Evolutionary conservation across 1,140 invertebrate genomes (phyloP).

Genomic region (Phymorhynchus buccinoides): DNA sequence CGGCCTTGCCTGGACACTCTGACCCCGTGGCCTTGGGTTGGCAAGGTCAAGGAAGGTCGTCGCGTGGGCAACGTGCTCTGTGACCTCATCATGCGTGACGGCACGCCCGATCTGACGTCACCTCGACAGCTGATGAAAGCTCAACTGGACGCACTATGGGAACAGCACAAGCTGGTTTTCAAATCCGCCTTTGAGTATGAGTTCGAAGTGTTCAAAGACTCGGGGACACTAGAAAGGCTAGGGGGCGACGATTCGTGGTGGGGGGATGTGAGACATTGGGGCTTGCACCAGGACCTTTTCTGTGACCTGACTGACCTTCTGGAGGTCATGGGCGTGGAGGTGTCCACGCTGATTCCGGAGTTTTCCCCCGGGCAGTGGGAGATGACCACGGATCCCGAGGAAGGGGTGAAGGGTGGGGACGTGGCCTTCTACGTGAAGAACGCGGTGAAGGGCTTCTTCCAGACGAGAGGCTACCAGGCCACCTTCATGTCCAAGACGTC

Average conservation of each 20-base stretch:
- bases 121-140: not conserved
- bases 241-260: not conserved
- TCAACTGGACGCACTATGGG: conserved; percentile 15
- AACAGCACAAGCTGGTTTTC: conserved; percentile 24
- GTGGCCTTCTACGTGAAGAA: conserved; percentile 37
- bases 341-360: conserved; percentile 39
- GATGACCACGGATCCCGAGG: conserved; percentile 37
- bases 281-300: conserved; percentile 12
- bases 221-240: not conserved
- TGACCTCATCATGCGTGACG: not conserved
- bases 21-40: conserved; percentile 21
- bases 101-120: conserved; percentile 15
- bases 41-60: conserved; percentile 2
- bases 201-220: conserved; percentile 36
- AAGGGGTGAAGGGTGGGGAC: conserved; percentile 39
- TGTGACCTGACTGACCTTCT: conserved; percentile 27
- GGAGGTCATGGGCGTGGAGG: conserved; percentile 23
- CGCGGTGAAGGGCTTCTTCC: conserved; percentile 15
- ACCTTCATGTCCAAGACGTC: conserved; percentile 52
- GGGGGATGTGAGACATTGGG: not conserved
- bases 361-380: conserved; percentile 37
- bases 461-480: conserved; percentile 18
- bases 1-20: conserved; percentile 25
- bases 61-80: conserved; percentile 24
- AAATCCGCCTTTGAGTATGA: conserved; percentile 41